Base-by-base conservation (phyloP, 2,113 vertebrate genomes). In the Sphaerodactylus townsendi region DNA sequence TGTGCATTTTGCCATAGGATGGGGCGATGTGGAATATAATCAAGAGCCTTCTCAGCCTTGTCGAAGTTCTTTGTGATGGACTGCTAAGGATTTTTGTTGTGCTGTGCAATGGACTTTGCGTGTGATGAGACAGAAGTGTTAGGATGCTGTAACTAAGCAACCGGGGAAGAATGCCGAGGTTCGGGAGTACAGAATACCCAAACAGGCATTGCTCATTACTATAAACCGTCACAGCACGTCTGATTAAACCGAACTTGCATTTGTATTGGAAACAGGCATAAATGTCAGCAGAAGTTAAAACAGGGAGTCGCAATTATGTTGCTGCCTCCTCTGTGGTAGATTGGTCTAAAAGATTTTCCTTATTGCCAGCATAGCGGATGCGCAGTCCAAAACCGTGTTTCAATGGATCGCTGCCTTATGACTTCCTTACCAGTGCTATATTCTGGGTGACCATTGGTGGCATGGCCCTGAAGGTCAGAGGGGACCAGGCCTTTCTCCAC, bases 81-180 rank as follows among this genome's bases (percentile, higher is more conserved):
- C 66, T 88, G 50, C 85, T 91, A 87, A 92, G 90, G 87, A 81
- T 94, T 95, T 96, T 91, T 91, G 79, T 94, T 92, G n/a, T n/a
- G 87, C 87, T 93, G 64, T 87, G 86, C 46, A 88, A 85, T 72
- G 68, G 72, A 66, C 91, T 89, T 87, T 90, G 62, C 79, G 88
- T 93, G 92, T 93, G 86, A 80, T 82, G 88, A 93, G 93, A 92
- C 87, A 90, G 71, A 1, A 15, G 88, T 91, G 85, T 86, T 91
- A 82, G 89, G 90, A 92, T 93, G 84, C 90, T 88, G 94, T 96
- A 95, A 89, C 95, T 90, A 94, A 93, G 94, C 95, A 96, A 94
- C 93, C 78, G 3, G 1, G 86, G 91, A 86, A 80, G 69, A 86
- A 86, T 86, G 89, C 88, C 82, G 86, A 77, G 77, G 48, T 87